Conservation (phyloP, 2,797 vertebrate species). For the Hipposideros larvatus region DNA sequence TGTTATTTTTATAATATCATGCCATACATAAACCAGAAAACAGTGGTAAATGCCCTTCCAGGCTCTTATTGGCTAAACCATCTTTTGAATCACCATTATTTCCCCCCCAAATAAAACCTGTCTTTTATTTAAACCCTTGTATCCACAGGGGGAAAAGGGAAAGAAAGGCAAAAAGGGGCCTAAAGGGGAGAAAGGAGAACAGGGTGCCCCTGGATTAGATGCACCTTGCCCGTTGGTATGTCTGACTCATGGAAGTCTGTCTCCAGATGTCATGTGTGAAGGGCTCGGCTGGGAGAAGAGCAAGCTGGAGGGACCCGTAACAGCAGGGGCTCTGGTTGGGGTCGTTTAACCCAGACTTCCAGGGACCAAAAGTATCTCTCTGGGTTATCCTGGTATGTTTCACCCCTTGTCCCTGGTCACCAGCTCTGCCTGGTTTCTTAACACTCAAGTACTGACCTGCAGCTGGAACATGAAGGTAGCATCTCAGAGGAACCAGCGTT, state of each 20-base stretch:
- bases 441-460: too few relatives aligned
- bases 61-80: conserved; percentile 84
- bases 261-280: conserved; percentile 83
- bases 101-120: conserved; percentile 84
- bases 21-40: conserved; percentile 86
- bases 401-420: background rate
- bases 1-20: conserved; percentile 84
- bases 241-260: conserved; percentile 89
- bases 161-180: conserved; percentile 99
- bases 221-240: conserved; percentile 99
- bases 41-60: conserved; percentile 91
- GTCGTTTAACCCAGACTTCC: background rate
- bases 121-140: conserved; percentile 96
- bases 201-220: conserved; percentile 99
- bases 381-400: rapidly evolving
- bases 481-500: rapidly evolving
- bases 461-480: background rate
- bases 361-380: background rate
- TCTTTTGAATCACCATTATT: conserved; percentile 78
- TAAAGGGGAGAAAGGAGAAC: conserved; percentile 99
- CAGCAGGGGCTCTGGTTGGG: background rate
- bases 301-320: conserved; percentile 81
- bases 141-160: conserved; percentile 99
- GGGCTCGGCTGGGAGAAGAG: conserved; percentile 88
- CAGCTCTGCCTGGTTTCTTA: background rate